A percentile compares a stretch with the other conserved stretches of the same genome.
Evolutionary conservation across 2,797 vertebrate species (phyloP).

Genomic region (Coracias cyanogaster): DNA sequence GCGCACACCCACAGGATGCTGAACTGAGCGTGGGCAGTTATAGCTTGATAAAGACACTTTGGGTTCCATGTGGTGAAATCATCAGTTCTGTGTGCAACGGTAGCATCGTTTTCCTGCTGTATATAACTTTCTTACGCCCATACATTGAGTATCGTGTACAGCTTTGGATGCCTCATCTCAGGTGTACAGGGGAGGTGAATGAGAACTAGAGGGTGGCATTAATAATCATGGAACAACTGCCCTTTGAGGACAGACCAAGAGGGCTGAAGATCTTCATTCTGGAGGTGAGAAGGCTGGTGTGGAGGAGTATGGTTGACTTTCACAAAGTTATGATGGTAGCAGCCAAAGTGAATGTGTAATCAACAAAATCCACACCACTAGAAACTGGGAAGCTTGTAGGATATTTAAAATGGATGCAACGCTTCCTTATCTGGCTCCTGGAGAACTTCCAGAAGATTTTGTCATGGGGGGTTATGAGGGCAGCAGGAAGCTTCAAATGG

Average conservation of each 20-base stretch:
- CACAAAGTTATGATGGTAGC: background rate
- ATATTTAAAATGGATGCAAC: background rate
- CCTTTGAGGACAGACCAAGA: background rate
- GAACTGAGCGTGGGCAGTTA: background rate
- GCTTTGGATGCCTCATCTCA: background rate
- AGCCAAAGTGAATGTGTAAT: background rate
- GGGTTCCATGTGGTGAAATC: background rate
- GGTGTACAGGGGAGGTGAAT: background rate
- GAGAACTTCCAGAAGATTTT: background rate
- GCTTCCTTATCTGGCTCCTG: background rate
- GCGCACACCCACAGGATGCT: rapidly evolving
- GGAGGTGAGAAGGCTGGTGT: background rate
- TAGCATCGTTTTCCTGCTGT: background rate
- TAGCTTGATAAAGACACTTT: background rate
- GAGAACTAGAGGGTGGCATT: background rate
- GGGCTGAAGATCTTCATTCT: background rate
- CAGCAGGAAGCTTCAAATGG: background rate
- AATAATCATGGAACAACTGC: background rate
- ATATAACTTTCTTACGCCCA: background rate
- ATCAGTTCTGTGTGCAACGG: background rate
- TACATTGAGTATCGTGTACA: background rate
- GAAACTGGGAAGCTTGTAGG: background rate
- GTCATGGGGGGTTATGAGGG: background rate
- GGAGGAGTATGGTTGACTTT: background rate
- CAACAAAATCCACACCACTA: background rate